These are phyloP conservation scores for Meriones psammophilus DNA, from an alignment of 2,797 vertebrate genomes.

Conservation along the genomic window DNA sequence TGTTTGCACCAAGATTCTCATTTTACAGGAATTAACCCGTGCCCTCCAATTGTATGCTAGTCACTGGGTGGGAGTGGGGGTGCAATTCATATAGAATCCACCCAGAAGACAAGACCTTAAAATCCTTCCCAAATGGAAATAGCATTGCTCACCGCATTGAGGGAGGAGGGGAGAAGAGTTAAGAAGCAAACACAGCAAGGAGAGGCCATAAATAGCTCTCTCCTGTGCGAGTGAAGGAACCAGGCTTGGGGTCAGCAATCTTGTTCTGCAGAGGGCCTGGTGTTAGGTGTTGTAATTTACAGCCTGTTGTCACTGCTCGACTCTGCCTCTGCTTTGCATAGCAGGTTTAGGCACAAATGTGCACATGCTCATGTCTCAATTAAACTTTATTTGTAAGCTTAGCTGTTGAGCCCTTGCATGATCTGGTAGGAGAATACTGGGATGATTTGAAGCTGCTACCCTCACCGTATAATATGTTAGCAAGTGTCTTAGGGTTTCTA, in stretches of 20 bases:
- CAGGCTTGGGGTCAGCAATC: background rate
- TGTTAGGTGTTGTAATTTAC: background rate
- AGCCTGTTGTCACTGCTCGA: background rate
- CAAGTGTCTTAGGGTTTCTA: background rate
- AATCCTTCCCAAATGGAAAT: slow-evolving; percentile 69
- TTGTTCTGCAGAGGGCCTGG: background rate
- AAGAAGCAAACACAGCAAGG: slow-evolving; percentile 58
- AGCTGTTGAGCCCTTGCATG: background rate
- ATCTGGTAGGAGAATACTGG: background rate
- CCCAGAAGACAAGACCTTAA: slow-evolving; percentile 51
- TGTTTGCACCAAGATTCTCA: slow-evolving; percentile 66
- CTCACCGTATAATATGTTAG: background rate
- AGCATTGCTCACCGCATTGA: background rate
- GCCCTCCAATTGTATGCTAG: slow-evolving; percentile 51
- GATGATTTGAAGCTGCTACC: background rate
- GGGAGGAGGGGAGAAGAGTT: background rate
- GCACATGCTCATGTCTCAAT: background rate
- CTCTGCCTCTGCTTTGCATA: no score
- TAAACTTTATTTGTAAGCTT: slow-evolving; percentile 47
- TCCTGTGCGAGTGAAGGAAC: background rate
- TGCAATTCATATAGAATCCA: slow-evolving; percentile 60
- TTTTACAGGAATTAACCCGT: slow-evolving; percentile 82
- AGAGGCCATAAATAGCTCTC: slow-evolving; percentile 60
- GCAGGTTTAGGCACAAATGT: background rate
- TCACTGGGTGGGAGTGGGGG: slow-evolving; percentile 52